Conservation (phyloP, 2,113 vertebrate species). For the Aramus guarauna region DNA sequence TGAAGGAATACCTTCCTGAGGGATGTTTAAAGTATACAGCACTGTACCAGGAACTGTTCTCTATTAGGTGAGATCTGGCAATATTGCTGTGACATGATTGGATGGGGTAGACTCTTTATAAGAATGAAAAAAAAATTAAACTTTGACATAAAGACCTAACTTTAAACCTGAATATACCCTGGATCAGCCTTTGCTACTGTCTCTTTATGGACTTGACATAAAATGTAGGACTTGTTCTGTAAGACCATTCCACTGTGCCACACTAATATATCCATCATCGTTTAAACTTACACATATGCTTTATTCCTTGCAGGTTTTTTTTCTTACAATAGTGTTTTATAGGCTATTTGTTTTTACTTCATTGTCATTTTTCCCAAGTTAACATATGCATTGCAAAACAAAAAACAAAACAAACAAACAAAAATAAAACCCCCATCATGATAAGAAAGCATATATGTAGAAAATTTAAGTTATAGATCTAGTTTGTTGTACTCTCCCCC, state of each 20-base stretch:
- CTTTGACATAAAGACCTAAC: not conserved
- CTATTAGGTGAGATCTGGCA: not conserved
- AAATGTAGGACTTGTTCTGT: not conserved
- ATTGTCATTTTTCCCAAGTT: not conserved
- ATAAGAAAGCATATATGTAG: not conserved
- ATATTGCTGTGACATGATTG: not conserved
- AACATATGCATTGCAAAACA: not conserved
- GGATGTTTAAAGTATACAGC: not conserved
- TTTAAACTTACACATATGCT: not conserved
- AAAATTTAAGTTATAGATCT: not conserved
- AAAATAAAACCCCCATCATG: not conserved
- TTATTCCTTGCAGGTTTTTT: not conserved
- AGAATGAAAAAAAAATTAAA: not conserved
- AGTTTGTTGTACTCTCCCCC: fast-evolving
- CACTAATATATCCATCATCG: not conserved
- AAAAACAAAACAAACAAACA: not conserved
- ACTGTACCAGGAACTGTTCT: not conserved
- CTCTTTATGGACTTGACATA: not conserved
- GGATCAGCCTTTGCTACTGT: not conserved
- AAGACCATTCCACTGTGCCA: not conserved
- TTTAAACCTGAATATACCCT: not conserved
- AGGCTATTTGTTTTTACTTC: not conserved
- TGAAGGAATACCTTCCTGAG: not conserved
- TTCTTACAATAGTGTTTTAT: not conserved
- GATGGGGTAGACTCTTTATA: not conserved